Percentiles rank a stretch among this genome's conserved stretches.
Conservation (phyloP, 2,113 vertebrate species). For the Puma concolor region DNA sequence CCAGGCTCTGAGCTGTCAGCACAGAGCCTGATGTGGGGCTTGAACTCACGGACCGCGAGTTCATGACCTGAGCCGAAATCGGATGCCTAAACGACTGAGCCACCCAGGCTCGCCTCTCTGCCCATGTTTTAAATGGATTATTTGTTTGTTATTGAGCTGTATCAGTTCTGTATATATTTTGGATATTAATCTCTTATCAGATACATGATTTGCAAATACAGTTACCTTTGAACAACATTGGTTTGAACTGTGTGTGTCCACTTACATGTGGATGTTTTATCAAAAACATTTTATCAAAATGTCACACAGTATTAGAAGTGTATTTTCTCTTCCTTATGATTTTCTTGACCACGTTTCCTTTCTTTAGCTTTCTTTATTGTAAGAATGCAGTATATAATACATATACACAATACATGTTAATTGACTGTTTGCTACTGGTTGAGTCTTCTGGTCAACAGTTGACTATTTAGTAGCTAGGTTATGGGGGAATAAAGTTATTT, state of each 20-base stretch:
- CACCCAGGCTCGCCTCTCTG: background rate
- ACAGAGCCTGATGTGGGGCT: too few relatives aligned
- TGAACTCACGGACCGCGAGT: fast-evolving
- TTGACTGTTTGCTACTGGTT: background rate
- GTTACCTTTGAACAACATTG: background rate
- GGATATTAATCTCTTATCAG: background rate
- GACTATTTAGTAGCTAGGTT: background rate
- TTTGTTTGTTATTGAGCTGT: background rate
- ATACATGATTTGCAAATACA: background rate
- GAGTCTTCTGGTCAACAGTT: background rate
- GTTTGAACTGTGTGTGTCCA: background rate
- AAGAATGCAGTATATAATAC: background rate
- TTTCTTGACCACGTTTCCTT: background rate
- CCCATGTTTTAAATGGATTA: background rate
- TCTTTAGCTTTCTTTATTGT: background rate
- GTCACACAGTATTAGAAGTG: background rate
- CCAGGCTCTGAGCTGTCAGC: too few relatives aligned
- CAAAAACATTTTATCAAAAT: background rate
- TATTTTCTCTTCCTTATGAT: background rate
- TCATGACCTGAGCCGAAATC: too few relatives aligned
- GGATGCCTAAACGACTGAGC: too few relatives aligned
- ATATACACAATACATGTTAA: background rate
- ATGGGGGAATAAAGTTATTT: background rate
- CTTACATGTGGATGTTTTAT: background rate
- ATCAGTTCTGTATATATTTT: background rate